Base-by-base conservation (phyloP, 1,140 invertebrate genomes). In the Mercenaria mercenaria region DNA sequence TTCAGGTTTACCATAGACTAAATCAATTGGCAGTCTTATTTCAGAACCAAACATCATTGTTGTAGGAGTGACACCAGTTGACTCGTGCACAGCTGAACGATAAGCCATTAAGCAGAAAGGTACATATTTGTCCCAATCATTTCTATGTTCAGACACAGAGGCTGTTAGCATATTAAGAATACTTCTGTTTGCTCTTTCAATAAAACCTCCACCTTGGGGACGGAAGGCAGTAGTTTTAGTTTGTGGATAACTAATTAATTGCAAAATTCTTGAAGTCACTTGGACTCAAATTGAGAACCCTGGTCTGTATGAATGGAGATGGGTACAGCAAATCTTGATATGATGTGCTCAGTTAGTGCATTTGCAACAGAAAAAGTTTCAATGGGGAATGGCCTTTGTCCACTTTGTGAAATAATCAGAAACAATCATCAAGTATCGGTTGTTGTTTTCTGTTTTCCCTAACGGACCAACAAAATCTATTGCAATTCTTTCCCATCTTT, bases 131-230 rank as follows among this genome's bases (percentile, higher is more conserved):
- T 64, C 15, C 59, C 59, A 26, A 64, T 26, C 26, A 26, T 29
- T 64, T 64, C 15, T 64, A 29, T 64, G 59, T 64, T 64, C 59
- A 64, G 59, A 64, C 59, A 64, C n/a, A 64, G 29, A 64, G 26
- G n/a, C n/a, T 64, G 59, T 64, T 11, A 64, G 26, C 59, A 64
- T 64, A 64, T 64, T 64, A 26, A 64, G 59, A 15, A 64, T 29
- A 64, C 59, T 64, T 64, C 59, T 29, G 59, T 64, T 64, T 64
- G 59, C 26, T 29, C 26, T 26, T 64, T 29, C 26, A 29, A 29
- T 8, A 47, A 47, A 47, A 47, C 43, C 43, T 47, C 43, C 43
- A 47, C 43, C 43, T 47, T 47, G 43, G 43, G 43, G 43, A 47
- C 43, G 43, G 43, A 47, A 47, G 6, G 43, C 6, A 47, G 43